Base-by-base conservation (phyloP, 2,797 vertebrate genomes). In the Coreius guichenoti region DNA sequence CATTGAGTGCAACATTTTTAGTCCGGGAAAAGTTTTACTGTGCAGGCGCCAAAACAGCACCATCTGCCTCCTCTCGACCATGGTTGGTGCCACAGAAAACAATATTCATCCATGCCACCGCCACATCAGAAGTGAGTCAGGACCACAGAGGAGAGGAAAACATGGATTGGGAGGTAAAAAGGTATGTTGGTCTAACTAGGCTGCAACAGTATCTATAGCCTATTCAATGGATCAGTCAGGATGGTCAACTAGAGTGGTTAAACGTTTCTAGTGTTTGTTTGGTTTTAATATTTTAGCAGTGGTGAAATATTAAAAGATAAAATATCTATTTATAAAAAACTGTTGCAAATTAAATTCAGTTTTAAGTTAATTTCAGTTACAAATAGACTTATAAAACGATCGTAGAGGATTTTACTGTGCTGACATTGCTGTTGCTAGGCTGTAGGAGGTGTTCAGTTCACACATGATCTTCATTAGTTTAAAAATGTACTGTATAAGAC, bases 31-130 rank as follows among this genome's bases (percentile, higher is more conserved):
- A 91, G 85, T 90, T 92, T 92, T 87, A 85, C 82, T 89, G 91
- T 90, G 43, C 1, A 63, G 77, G 86, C 45, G 91, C 93, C 93
- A 94, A 86, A 91, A 51, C 88, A 9, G 51, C 43, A 9, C 92
- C 93, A 93, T 94, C 92, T 93, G 92, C 91, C 89, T 91, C 80
- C 88, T 86, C 89, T 88, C 86, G 87, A 87, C 89, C 81, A 9
- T 82, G 56, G 69, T 89, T 87, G 91, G 87, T 89, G 85, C 85
- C 65, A 87, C 87, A 68, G 88, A 82, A 76, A 87, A 87, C 90
- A 80, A 73, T 89, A 89, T 87, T 36, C 51, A 87, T 74, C 54
- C 63, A 56, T 47, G 23, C 80, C 1, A 88, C 75, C 39, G 23
- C 81, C 1, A 88, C 75, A 77, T 67, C 17, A 31, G 73, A 78